phyloP scores from a whole-genome alignment of 2,797 vertebrate species.

The Dendrocincla tyrannina region DNA sequence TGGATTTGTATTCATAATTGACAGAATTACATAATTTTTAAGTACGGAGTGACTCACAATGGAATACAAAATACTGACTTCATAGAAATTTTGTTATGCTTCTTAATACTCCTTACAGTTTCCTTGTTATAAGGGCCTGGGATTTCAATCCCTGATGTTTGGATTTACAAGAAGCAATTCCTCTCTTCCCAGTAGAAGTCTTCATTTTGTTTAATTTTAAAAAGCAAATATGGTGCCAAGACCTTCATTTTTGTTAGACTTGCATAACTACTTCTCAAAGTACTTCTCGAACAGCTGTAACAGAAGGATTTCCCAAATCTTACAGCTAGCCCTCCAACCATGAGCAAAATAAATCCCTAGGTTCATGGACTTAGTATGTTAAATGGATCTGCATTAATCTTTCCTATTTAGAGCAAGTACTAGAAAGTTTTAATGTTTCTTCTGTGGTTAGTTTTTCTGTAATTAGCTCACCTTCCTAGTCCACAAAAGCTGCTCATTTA shows the following conservation, averaged over 20 bases:
- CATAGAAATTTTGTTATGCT: background rate
- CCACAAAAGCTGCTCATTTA: background rate
- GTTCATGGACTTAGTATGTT: background rate
- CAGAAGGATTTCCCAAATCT: constrained; percentile 37
- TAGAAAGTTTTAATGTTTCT: background rate
- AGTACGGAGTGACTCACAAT: background rate
- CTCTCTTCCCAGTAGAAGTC: background rate
- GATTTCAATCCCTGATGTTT: background rate
- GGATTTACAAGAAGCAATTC: background rate
- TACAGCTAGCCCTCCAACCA: background rate
- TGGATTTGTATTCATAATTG: background rate
- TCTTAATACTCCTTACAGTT: background rate
- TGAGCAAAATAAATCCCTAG: background rate
- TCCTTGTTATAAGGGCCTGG: background rate
- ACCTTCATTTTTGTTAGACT: background rate
- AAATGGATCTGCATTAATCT: background rate
- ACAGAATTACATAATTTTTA: constrained; percentile 17
- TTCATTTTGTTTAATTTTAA: constrained; percentile 23
- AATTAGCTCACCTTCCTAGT: background rate
- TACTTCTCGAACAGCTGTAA: constrained; percentile 27
- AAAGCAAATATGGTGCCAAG: background rate
- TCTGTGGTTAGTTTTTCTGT: background rate
- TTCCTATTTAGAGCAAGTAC: background rate
- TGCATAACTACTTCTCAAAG: constrained; percentile 14
- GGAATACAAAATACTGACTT: background rate